These are phyloP conservation scores for Nasonia vitripennis DNA, from an alignment of 1,140 invertebrate genomes.

Conservation along the genomic window DNA sequence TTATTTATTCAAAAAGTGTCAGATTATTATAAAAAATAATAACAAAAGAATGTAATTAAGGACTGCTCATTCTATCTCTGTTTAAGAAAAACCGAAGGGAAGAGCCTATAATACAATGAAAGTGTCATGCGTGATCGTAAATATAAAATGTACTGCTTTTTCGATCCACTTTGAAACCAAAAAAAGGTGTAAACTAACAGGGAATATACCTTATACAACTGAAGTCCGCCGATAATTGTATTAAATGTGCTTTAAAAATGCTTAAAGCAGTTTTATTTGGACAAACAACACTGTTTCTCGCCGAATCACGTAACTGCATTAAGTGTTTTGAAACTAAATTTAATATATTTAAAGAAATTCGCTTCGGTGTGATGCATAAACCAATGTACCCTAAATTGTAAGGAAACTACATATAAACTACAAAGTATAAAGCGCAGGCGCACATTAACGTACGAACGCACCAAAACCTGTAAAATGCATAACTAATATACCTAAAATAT, in stretches of 20 bases:
- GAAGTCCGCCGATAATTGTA: neutral
- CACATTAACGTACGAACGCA: slow-evolving; percentile 4
- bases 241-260: slow-evolving; percentile 34
- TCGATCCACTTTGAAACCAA: neutral
- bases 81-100: neutral
- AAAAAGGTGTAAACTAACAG: neutral
- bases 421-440: slow-evolving; percentile 10
- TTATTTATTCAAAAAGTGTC: neutral
- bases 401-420: slow-evolving; percentile 9
- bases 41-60: neutral
- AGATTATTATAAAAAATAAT: neutral
- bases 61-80: neutral
- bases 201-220: neutral
- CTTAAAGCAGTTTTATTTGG: slow-evolving; percentile 12
- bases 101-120: slow-evolving; percentile 24
- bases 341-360: slow-evolving; percentile 14
- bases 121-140: neutral
- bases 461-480: neutral
- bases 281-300: slow-evolving; percentile 23
- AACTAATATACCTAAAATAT: neutral
- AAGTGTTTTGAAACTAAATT: slow-evolving; percentile 27
- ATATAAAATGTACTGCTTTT: slow-evolving; percentile 16
- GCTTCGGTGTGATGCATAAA: slow-evolving; percentile 8
- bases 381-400: neutral
- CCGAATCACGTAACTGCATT: neutral